A percentile compares a stretch with the other conserved stretches of the same genome.
These are phyloP conservation scores for Steinernema feltiae DNA, from an alignment of 1,140 invertebrate species.

Conservation along the genomic window DNA sequence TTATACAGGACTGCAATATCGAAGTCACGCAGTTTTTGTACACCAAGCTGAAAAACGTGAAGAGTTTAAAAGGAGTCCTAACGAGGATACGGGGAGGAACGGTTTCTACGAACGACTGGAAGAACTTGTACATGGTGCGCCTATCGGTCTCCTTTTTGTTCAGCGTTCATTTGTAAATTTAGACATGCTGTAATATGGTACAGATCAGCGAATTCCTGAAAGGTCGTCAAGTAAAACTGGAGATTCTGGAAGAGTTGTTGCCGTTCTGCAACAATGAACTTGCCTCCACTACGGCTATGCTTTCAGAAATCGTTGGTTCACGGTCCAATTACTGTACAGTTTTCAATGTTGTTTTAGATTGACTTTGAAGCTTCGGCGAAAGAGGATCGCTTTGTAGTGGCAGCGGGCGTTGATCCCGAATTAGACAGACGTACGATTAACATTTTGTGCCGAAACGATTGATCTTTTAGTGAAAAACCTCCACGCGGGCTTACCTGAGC, in stretches of 20 bases:
- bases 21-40: slow-evolving; percentile 36
- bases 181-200: slow-evolving; percentile 40
- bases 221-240: slow-evolving; percentile 34
- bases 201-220: slow-evolving; percentile 37
- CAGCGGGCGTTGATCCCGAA: slow-evolving; percentile 41
- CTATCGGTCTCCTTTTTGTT: background rate
- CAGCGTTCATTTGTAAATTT: background rate
- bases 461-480: slow-evolving; percentile 42
- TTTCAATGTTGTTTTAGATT: slow-evolving; percentile 38
- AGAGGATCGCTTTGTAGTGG: slow-evolving; percentile 53
- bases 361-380: slow-evolving; percentile 44
- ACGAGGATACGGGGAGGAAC: slow-evolving; percentile 39
- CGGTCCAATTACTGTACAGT: background rate
- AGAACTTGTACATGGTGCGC: slow-evolving; percentile 41
- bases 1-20: slow-evolving; percentile 49
- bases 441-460: no score
- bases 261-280: slow-evolving; percentile 36
- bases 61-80: slow-evolving; percentile 39
- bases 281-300: slow-evolving; percentile 2
- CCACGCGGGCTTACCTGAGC: slow-evolving; percentile 39
- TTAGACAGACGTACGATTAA: no score
- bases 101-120: slow-evolving; percentile 42
- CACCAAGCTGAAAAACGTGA: slow-evolving; percentile 34
- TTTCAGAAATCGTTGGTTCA: slow-evolving; percentile 15
- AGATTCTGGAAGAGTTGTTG: slow-evolving; percentile 39